Evolutionary conservation across 2,888 invertebrate species (phyloP).

Genomic region (Yponomeuta cagnagella): DNA sequence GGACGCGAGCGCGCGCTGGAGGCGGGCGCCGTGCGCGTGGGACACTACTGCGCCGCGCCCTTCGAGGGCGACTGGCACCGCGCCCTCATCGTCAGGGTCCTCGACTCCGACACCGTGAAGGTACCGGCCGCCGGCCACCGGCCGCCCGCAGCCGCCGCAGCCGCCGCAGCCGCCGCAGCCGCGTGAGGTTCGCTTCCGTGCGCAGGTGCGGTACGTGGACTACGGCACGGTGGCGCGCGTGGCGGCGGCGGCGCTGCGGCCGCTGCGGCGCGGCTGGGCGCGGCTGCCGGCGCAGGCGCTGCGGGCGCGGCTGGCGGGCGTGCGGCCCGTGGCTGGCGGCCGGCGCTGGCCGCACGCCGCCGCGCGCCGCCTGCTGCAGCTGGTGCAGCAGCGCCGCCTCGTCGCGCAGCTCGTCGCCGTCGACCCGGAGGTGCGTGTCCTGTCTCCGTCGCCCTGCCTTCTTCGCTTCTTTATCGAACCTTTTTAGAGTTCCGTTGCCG

Average conservation of each 20-base stretch:
- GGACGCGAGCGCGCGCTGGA: conserved; percentile 42
- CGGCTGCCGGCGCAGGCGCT: conserved; percentile 61
- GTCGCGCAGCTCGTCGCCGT: conserved; percentile 48
- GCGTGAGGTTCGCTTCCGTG: neutral
- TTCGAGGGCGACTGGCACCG: conserved; percentile 72
- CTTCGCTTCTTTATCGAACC: too few relatives aligned
- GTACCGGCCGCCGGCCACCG: conserved; percentile 28
- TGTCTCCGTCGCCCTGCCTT: neutral
- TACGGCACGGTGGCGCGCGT: conserved; percentile 71
- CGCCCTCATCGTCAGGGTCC: conserved; percentile 57
- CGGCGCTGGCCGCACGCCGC: conserved; percentile 63
- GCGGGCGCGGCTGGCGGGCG: conserved; percentile 65
- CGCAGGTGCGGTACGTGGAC: conserved; percentile 74
- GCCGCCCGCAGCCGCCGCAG: neutral
- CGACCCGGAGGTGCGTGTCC: conserved; percentile 29
- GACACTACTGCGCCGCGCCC: conserved; percentile 63
- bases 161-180: too few relatives aligned
- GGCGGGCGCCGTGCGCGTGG: conserved; percentile 51
- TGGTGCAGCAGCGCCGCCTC: conserved; percentile 29
- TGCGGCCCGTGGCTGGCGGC: conserved; percentile 48
- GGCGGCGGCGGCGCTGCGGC: conserved; percentile 32
- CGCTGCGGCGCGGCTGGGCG: conserved; percentile 55
- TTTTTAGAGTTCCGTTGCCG: too few relatives aligned
- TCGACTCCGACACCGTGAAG: conserved; percentile 60
- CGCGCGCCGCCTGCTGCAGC: conserved; percentile 28